Evolutionary conservation across 2,888 invertebrate species (phyloP).

Genomic region (Diadegma fenestrale): DNA sequence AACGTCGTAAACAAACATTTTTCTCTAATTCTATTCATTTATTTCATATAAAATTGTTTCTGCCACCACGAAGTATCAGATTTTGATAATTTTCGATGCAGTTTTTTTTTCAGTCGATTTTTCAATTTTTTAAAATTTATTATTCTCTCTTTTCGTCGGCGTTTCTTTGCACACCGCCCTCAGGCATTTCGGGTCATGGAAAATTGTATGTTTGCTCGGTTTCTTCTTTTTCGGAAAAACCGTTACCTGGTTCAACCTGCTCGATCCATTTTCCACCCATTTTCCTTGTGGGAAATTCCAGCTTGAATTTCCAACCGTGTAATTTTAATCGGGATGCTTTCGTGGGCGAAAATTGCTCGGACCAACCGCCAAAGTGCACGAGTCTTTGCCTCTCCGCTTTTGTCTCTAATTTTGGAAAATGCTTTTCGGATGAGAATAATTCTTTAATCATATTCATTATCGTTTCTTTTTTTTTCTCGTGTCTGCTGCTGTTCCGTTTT

Average conservation of each 20-base stretch:
- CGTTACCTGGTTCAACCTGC: background rate
- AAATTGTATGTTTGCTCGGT: background rate
- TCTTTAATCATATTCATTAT: constrained; percentile 13
- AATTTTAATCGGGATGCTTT: constrained; percentile 47
- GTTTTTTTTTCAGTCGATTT: background rate
- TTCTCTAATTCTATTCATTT: background rate
- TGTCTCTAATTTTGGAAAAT: constrained; percentile 11
- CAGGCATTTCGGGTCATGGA: background rate
- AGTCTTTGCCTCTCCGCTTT: background rate
- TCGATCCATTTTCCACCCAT: background rate
- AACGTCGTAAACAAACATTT: constrained; percentile 32
- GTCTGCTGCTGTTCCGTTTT: background rate
- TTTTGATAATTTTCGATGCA: background rate
- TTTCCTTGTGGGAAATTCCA: constrained; percentile 36
- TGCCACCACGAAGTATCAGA: background rate
- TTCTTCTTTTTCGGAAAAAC: constrained; percentile 21
- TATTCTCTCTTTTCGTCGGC: too few species aligned
- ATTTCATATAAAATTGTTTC: background rate
- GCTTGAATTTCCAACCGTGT: constrained; percentile 34
- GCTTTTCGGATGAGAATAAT: constrained; percentile 20
- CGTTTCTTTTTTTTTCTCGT: constrained; percentile 6
- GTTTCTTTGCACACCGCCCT: background rate
- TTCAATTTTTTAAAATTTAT: background rate
- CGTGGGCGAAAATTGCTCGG: constrained; percentile 4
- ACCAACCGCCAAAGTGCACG: constrained; percentile 1